Conservation (phyloP, 2,797 vertebrate species). For the Ctenopoma multispine region DNA sequence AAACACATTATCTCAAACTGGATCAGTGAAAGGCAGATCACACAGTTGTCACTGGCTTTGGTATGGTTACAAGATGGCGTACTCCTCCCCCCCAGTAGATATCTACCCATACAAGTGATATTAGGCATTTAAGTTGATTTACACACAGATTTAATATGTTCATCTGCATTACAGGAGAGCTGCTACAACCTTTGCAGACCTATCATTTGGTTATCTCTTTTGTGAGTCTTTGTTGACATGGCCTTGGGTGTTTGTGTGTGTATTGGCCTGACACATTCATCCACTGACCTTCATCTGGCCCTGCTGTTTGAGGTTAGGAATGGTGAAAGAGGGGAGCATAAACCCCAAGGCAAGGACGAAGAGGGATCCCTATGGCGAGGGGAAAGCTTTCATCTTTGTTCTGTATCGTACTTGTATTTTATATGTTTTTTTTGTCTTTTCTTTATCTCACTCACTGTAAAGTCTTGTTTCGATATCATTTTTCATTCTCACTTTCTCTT, state of each 20-base stretch:
- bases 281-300: conserved; percentile 74
- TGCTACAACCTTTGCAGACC: conserved; percentile 40
- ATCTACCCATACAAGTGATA: too few species aligned
- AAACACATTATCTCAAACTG: conserved; percentile 46
- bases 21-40: conserved; percentile 37
- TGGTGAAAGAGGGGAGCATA: conserved; percentile 27
- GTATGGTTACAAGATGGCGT: neutral
- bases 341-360: conserved; percentile 50
- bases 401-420: neutral
- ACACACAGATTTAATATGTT: conserved; percentile 7
- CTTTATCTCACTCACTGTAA: neutral
- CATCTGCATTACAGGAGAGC: conserved; percentile 21
- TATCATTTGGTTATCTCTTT: conserved; percentile 63
- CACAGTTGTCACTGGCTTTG: neutral
- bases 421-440: neutral
- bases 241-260: conserved; percentile 68
- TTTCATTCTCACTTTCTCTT: neutral
- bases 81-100: neutral
- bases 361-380: neutral
- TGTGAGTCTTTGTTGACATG: conserved; percentile 67
- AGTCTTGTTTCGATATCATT: neutral
- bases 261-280: conserved; percentile 56
- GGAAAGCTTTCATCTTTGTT: conserved; percentile 16
- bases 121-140: too few species aligned
- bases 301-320: conserved; percentile 57